Percentiles rank a stretch among this genome's conserved stretches.
Conservation (phyloP, 1,140 invertebrate species). For the Pantala flavescens region DNA sequence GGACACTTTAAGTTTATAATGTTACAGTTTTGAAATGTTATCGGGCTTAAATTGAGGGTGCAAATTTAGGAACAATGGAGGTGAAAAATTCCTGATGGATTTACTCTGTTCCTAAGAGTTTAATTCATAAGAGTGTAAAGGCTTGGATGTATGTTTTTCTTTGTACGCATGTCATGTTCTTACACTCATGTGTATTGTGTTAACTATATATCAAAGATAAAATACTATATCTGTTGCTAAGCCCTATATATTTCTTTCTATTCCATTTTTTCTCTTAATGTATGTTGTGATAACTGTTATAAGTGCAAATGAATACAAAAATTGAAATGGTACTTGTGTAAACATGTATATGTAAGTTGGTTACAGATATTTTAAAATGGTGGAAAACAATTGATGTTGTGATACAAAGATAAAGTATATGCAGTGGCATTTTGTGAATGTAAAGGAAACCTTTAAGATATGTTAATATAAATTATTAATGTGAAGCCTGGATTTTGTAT, state of each 20-base stretch:
- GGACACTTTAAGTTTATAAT: conserved; percentile 7
- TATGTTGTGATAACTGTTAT: conserved; percentile 3
- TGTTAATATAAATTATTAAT: neutral
- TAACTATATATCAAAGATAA: conserved; percentile 8
- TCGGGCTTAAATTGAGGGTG: neutral
- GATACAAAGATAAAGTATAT: neutral
- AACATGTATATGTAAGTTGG: neutral
- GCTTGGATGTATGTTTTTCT: neutral
- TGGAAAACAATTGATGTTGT: neutral
- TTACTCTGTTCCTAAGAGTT: neutral
- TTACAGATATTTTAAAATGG: neutral
- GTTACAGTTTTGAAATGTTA: neutral
- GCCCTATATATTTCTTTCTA: conserved; percentile 1
- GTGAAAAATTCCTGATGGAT: neutral
- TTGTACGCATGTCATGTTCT: neutral
- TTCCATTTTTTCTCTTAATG: neutral
- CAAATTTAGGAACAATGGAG: neutral
- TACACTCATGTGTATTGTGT: neutral
- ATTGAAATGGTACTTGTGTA: neutral
- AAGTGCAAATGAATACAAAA: neutral
- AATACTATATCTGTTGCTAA: neutral
- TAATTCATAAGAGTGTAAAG: neutral
- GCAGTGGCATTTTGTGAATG: neutral
- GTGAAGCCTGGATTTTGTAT: neutral
- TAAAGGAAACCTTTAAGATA: neutral